Evolutionary conservation across 2,888 invertebrate genomes (phyloP), one percentile per base, ranked within the genome.

Genomic region (Chymomyza fuscimana): DNA sequence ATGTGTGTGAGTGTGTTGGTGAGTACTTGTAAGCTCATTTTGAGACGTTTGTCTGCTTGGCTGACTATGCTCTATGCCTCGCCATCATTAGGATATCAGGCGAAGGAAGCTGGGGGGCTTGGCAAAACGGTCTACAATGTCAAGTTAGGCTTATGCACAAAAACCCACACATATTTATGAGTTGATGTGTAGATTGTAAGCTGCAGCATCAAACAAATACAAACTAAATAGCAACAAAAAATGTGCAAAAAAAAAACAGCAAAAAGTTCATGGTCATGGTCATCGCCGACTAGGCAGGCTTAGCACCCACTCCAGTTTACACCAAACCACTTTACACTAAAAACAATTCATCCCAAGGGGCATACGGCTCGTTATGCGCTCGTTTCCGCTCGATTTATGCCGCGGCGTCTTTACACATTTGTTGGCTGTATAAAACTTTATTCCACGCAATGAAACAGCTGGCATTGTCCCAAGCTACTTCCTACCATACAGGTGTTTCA

Each of bases 181-280:
- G 40, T 46, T 46, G 9, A 40, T 40, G 40, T 9, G 40, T 40
- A 12, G 40, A 12, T 40, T 40, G 40, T 52, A 52, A 16, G 52
- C 52, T 12, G 15, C 54, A 54, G 54, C 51, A 51, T 16, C 25
- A 25, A 0, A 25, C 12, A 16, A 51, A 51, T 51, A 16, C 56
- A 22, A 56, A 10, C 22, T 6, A 58, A 9, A 29, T 29, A 58
- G 16, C 22, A 56, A 58, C 76, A 76, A 70, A 67, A 12, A 46
- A 46, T 25, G 4, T 25, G 25, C 19, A 40, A 40, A 40, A 10
- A 40, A 40, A 7, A 40, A 40, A 40, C 9, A 12, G 32, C 32
- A 32, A 63, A 81, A 85, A 82, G 85, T 86, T 85, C 88, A 85
- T 60, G 88, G 84, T 77, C 84, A 84, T 74, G 86, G 85, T 86